phyloP scores from a whole-genome alignment of 1,140 invertebrate species.

The Calosoma granatense region DNA sequence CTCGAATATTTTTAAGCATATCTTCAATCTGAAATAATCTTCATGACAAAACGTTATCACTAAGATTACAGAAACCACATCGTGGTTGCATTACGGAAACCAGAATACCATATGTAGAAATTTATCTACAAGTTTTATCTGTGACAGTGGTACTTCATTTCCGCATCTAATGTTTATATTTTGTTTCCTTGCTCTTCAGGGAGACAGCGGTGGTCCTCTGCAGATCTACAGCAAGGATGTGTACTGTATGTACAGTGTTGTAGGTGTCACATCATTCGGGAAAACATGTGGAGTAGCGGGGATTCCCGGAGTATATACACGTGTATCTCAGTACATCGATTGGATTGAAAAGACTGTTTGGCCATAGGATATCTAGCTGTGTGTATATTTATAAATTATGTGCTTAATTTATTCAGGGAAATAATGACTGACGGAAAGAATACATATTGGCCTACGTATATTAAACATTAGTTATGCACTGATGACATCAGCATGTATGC shows the following conservation, averaged over 20 bases:
- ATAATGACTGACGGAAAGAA: not conserved
- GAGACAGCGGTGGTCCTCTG: constrained; percentile 42
- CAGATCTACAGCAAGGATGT: constrained; percentile 24
- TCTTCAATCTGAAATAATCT: too few relatives aligned
- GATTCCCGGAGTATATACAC: constrained; percentile 44
- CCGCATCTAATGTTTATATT: too few relatives aligned
- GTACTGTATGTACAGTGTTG: constrained; percentile 39
- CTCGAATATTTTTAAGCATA: too few relatives aligned
- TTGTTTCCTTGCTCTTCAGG: constrained; percentile 15
- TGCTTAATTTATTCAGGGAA: not conserved
- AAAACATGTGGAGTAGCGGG: constrained; percentile 31
- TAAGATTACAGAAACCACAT: too few relatives aligned
- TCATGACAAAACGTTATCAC: too few relatives aligned
- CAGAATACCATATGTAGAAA: too few relatives aligned
- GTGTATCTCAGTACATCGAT: constrained; percentile 40
- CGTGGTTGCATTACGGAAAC: too few relatives aligned
- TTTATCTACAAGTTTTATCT: too few relatives aligned
- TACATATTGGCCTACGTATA: not conserved
- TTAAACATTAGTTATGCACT: constrained; percentile 1
- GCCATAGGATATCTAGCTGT: too few relatives aligned
- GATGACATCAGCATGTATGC: too few relatives aligned
- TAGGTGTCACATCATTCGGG: constrained; percentile 44
- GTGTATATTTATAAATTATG: too few relatives aligned
- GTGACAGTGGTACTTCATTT: too few relatives aligned
- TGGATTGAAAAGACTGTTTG: constrained; percentile 37